These are phyloP conservation scores for Oasisia sp. DNA, from an alignment of 2,888 invertebrate genomes.

Conservation along the genomic window DNA sequence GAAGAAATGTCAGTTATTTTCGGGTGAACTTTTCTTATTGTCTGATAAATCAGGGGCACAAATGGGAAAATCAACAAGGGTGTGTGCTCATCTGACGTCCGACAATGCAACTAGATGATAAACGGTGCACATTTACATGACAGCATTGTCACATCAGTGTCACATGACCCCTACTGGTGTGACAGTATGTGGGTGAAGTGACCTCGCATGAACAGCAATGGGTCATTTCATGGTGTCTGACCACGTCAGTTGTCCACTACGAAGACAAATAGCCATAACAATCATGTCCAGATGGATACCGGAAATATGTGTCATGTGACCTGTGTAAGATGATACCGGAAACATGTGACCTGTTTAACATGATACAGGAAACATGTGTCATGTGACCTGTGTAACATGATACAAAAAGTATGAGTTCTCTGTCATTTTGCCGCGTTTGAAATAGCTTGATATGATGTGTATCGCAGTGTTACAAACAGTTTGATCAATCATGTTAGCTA, in stretches of 20 bases:
- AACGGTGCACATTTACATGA: not conserved
- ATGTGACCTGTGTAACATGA: not conserved
- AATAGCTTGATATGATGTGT: not conserved
- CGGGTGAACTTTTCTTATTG: no score
- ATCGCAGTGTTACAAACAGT: not conserved
- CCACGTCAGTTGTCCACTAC: not conserved
- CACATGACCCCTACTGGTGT: not conserved
- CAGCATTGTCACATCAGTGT: not conserved
- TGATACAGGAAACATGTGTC: not conserved
- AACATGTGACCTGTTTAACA: not conserved
- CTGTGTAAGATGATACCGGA: not conserved
- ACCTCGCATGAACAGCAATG: not conserved
- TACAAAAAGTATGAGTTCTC: not conserved
- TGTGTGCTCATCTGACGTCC: not conserved
- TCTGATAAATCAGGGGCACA: no score
- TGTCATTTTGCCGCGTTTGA: not conserved
- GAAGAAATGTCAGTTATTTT: no score
- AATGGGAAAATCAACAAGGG: not conserved
- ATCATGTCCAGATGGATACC: not conserved
- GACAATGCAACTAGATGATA: not conserved
- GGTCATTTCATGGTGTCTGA: not conserved
- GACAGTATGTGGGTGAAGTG: not conserved
- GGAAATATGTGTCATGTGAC: not conserved
- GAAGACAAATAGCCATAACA: not conserved
- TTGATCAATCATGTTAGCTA: not conserved